phyloP scores from a whole-genome alignment of 2,888 invertebrate genomes.

The Strigamia maritima region DNA sequence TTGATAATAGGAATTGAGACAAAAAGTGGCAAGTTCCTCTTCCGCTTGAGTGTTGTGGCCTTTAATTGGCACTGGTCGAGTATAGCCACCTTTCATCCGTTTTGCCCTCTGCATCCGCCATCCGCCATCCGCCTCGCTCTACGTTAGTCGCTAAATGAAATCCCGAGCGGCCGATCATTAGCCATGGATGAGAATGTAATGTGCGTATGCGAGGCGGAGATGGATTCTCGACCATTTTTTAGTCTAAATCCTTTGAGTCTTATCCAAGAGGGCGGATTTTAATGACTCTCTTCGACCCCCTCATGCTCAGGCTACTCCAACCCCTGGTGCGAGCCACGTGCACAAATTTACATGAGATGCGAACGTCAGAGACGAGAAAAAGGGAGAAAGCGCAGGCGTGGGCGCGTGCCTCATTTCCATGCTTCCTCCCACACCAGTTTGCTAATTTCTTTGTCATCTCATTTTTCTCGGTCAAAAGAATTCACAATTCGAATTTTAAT shows the following conservation, averaged over 20 bases:
- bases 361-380: not conserved
- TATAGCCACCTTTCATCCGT: not conserved
- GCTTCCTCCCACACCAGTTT: not conserved
- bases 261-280: not conserved
- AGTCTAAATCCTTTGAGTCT: not conserved
- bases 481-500: not conserved
- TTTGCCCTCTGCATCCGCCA: not conserved
- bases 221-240: not conserved
- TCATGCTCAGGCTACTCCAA: not conserved
- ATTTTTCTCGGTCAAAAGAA: conserved; percentile 20
- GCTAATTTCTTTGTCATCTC: not conserved
- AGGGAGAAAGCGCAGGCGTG: not conserved
- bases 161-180: not conserved
- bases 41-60: not conserved
- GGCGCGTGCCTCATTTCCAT: conserved; percentile 23
- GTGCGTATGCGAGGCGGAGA: not conserved
- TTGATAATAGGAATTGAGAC: not conserved
- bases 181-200: conserved; percentile 23
- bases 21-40: not conserved
- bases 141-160: not conserved
- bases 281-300: not conserved
- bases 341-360: conserved; percentile 23
- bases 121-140: no score
- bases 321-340: not conserved
- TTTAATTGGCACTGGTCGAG: not conserved